Percentiles rank a stretch among this genome's conserved stretches.
Conservation (phyloP, 2,113 vertebrate species). For the Pungitius pungitius region DNA sequence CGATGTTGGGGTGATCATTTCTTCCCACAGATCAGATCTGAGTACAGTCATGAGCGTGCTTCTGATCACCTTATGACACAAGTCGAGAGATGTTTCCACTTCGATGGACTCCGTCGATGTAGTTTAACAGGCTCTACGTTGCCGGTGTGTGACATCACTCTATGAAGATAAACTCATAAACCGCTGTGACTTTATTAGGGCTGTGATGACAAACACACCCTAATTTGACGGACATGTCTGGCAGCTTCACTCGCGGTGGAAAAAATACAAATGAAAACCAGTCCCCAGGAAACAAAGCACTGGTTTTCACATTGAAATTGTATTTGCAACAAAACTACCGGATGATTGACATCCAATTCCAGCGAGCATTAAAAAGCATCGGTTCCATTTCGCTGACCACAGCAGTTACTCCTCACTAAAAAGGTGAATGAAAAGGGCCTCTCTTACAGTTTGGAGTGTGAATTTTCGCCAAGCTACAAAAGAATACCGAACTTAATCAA, state of each 20-base stretch:
- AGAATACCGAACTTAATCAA: constrained; percentile 73
- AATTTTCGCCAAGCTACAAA: constrained; percentile 64
- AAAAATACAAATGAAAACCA: constrained; percentile 39
- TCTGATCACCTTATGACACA: constrained; percentile 59
- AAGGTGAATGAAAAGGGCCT: constrained; percentile 65
- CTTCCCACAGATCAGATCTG: constrained; percentile 49
- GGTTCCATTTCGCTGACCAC: constrained; percentile 50
- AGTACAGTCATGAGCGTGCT: constrained; percentile 53
- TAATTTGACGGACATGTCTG: constrained; percentile 25
- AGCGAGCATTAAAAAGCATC: constrained; percentile 57
- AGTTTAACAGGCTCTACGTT: constrained; percentile 4
- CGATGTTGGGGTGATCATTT: constrained; percentile 57
- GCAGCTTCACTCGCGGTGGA: constrained; percentile 27
- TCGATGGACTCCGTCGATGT: constrained; percentile 15
- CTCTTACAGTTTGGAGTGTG: constrained; percentile 65
- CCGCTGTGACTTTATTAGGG: constrained; percentile 27
- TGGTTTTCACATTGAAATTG: constrained; percentile 10
- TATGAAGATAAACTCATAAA: constrained; percentile 2
- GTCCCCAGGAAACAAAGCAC: constrained; percentile 20
- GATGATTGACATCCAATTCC: constrained; percentile 62
- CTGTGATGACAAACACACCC: constrained; percentile 23
- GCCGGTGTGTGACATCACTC: constrained; percentile 5
- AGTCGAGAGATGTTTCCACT: constrained; percentile 36
- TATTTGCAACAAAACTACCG: constrained; percentile 31
- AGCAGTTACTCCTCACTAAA: constrained; percentile 53